Base-by-base conservation (phyloP, 2,888 invertebrate genomes). In the Mellilla xanthometata region DNA sequence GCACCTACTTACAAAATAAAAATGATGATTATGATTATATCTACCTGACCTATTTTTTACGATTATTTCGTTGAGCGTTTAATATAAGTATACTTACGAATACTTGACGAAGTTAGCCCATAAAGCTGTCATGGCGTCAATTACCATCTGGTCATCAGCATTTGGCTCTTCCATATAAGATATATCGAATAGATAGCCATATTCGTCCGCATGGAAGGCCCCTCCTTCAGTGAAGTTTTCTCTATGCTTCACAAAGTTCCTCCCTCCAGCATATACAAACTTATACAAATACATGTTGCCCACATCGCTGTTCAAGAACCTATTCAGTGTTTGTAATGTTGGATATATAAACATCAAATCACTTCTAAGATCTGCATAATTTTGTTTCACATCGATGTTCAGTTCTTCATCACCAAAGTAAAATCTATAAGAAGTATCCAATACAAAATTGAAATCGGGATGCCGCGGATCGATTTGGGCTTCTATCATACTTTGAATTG, bases 101-200 rank as follows among this genome's bases (percentile, higher is more conserved):
- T 61, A 64, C 60, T 74, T 76, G 4, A 58, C 74, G 52, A 73
- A 74, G 42, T 75, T 74, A 0, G 69, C 45, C 76, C 76, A 76
- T 27, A 75, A 34, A 2, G 63, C 64, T 2, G 75, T 74, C 5
- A 76, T 54, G 3, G 61, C 56, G 30, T 75, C 68, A 12, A 75
- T 59, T 1, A 63, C 47, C 1, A 66, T 36, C 41, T 66, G 64
- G 38, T 76, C 76, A 39, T 64, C 56, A 9, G 40, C 39, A 4
- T 4, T 24, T 24, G 24, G 24, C 24, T 24, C 24, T 4, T 7
- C 8, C 8, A n/a, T n/a, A 24, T 24, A 7, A 7, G 24, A 7
- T 3, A 24, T 24, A 39, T 43, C 19, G 29, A 7, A 12, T 8
- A 36, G 27, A 43, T 31, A 36, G 9, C 31, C 32, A 10, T 27